A percentile compares a stretch with the other conserved stretches of the same genome.
Evolutionary conservation across 2,888 invertebrate species (phyloP).

Genomic region (Ophion slaviceki): DNA sequence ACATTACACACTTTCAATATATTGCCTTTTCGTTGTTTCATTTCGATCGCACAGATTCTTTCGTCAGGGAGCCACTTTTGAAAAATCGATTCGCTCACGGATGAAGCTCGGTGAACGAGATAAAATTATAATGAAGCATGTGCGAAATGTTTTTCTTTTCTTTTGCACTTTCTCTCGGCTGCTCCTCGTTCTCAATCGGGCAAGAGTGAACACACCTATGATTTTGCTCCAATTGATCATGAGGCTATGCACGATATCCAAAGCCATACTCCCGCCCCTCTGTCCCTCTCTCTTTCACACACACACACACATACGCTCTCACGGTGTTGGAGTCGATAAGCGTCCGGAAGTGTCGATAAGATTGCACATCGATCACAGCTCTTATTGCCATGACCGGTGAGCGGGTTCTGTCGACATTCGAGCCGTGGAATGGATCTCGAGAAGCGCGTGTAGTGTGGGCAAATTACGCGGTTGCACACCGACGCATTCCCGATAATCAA

Average conservation of each 20-base stretch:
- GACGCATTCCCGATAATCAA: background rate
- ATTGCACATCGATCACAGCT: slow-evolving; percentile 36
- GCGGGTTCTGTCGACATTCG: slow-evolving; percentile 13
- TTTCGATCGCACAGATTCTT: too few relatives aligned
- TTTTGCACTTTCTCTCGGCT: slow-evolving; percentile 12
- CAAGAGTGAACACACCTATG: slow-evolving; percentile 22
- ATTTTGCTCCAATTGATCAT: slow-evolving; percentile 54
- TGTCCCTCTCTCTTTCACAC: slow-evolving; percentile 1
- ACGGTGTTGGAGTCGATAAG: slow-evolving; percentile 49
- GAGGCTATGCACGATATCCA: slow-evolving; percentile 47
- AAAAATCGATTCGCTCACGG: background rate
- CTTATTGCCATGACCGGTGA: slow-evolving; percentile 40
- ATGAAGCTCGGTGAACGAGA: background rate
- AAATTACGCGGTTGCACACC: background rate
- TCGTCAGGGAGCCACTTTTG: too few relatives aligned
- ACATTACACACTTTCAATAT: too few relatives aligned
- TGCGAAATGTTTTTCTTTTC: slow-evolving; percentile 14
- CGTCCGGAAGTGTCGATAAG: slow-evolving; percentile 55
- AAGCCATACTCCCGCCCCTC: slow-evolving; percentile 8
- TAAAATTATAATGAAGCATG: background rate
- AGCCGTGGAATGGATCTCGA: background rate
- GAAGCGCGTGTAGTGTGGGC: background rate
- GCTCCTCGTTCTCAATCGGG: slow-evolving; percentile 9
- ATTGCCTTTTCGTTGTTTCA: too few relatives aligned
- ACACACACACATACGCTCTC: background rate